Evolutionary conservation across 2,888 invertebrate genomes (phyloP).

Genomic region (Epinotia bilunana): DNA sequence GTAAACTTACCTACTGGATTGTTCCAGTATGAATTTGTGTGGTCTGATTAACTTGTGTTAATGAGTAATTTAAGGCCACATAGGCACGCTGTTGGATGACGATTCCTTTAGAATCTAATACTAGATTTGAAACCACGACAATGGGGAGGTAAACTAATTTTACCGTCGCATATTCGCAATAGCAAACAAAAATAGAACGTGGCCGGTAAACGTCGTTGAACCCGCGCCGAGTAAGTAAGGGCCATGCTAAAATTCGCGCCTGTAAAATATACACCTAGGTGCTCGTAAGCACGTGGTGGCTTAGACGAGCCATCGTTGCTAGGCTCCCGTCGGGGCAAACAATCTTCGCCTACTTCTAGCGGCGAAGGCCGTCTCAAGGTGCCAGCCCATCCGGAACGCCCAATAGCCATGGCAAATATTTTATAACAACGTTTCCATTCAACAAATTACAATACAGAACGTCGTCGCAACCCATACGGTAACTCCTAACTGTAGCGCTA

Average conservation of each 20-base stretch:
- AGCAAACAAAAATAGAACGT: slow-evolving; percentile 40
- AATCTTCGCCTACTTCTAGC: slow-evolving; percentile 54
- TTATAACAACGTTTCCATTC: slow-evolving; percentile 52
- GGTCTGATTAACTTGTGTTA: too few species aligned
- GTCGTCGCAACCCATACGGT: slow-evolving; percentile 14
- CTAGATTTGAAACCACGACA: slow-evolving; percentile 6
- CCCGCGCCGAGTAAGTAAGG: slow-evolving; percentile 40
- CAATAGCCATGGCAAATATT: slow-evolving; percentile 52
- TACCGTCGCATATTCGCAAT: slow-evolving; percentile 27
- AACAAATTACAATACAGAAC: slow-evolving; percentile 38
- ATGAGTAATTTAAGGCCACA: not conserved
- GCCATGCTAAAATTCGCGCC: slow-evolving; percentile 35
- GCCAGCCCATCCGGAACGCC: slow-evolving; percentile 60
- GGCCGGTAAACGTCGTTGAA: slow-evolving; percentile 40
- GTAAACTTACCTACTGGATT: not conserved
- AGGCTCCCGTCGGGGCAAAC: slow-evolving; percentile 50
- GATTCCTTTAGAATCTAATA: not conserved
- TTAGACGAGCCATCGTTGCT: slow-evolving; percentile 45
- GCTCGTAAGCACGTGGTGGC: slow-evolving; percentile 19
- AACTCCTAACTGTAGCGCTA: slow-evolving; percentile 17
- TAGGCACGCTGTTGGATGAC: too few species aligned
- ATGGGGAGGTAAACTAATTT: slow-evolving; percentile 32
- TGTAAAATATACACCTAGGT: slow-evolving; percentile 28
- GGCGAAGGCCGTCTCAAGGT: slow-evolving; percentile 64
- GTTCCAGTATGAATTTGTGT: too few species aligned